Evolutionary conservation across 2,888 invertebrate genomes (phyloP), one percentile per base, ranked within the genome.

Genomic region (Apocheima hispidaria): DNA sequence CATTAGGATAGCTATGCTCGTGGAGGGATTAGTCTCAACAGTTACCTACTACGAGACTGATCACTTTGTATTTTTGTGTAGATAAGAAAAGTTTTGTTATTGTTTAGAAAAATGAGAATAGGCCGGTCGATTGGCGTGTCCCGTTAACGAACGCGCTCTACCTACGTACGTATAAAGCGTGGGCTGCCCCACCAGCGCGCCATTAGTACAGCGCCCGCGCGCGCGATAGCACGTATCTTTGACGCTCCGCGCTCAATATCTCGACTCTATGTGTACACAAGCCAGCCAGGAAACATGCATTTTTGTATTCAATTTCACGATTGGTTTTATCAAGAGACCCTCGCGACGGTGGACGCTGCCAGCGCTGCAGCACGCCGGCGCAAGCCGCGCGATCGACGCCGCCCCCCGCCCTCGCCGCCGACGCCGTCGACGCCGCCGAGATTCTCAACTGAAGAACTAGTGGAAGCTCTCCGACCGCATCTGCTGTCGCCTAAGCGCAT

Each of bases 401-500:
- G 87, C 73, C 87, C 91, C 73, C 85, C 92, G 74, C 83, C 93
- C 78, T 78, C 88, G 81, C 86, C 92, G 82, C 86, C 93, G 83
- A 79, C 88, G 81, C 86, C 86, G 85, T 82, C 85, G 82, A 77
- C 88, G 81, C 85, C 93, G 78, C 87, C 92, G 80, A 94, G 88
- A 84, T 90, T 90, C 72, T 93, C 94, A 48, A 94, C 95, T 72
- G 86, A 85, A 18, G 92, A 94, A 65, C 79, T 96, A 72, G 93
- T 88, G 43, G 84, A 89, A 49, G 91, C 94, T 41, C 85, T 97
- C 48, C 93, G 93, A 1, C 93, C 93, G 57, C 95, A 96, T 83
- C 78, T 95, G 18, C 90, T 97, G 49, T 93, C 93, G 21, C 90
- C 92, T 6, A 93, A 94, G 69, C 93, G 95, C 62, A 89, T 96